phyloP scores from a whole-genome alignment of 2,113 vertebrate species.

The Sigmodon hispidus region DNA sequence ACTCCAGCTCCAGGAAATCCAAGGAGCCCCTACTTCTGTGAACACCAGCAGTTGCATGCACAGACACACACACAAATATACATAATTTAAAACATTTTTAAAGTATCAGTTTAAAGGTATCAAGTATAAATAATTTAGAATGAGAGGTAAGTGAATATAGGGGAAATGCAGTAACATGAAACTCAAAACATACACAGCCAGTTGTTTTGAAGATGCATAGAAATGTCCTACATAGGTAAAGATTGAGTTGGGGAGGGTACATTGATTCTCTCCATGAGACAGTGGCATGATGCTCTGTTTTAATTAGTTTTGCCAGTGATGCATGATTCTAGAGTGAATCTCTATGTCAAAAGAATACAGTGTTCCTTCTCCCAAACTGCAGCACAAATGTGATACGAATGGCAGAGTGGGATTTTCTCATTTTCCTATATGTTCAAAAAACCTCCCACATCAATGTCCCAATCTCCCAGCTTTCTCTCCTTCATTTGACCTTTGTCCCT shows the following conservation, averaged over 20 bases:
- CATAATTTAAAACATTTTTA: not conserved
- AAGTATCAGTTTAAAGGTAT: not conserved
- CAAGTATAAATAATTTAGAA: not conserved
- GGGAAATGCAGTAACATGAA: not conserved
- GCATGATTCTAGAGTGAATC: not conserved
- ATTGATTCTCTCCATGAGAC: not conserved
- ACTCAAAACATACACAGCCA: not conserved
- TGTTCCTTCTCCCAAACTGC: too few relatives aligned
- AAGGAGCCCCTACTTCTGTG: not conserved
- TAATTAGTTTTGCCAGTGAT: not conserved
- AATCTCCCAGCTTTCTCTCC: not conserved
- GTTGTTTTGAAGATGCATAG: not conserved
- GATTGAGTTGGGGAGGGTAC: not conserved
- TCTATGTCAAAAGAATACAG: not conserved
- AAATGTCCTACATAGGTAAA: not conserved
- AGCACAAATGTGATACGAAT: not conserved
- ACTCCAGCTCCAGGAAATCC: not conserved
- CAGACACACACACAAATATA: not conserved
- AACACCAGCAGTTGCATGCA: not conserved
- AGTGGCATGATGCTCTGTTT: not conserved
- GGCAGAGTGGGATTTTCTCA: not conserved
- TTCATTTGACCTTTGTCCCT: not conserved
- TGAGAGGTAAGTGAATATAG: not conserved
- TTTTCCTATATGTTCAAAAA: constrained; percentile 24
- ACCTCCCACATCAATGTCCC: not conserved